Percentiles rank a stretch among this genome's conserved stretches.
phyloP scores from a whole-genome alignment of 2,888 invertebrate genomes.

The Tolmerus cingulatus region DNA sequence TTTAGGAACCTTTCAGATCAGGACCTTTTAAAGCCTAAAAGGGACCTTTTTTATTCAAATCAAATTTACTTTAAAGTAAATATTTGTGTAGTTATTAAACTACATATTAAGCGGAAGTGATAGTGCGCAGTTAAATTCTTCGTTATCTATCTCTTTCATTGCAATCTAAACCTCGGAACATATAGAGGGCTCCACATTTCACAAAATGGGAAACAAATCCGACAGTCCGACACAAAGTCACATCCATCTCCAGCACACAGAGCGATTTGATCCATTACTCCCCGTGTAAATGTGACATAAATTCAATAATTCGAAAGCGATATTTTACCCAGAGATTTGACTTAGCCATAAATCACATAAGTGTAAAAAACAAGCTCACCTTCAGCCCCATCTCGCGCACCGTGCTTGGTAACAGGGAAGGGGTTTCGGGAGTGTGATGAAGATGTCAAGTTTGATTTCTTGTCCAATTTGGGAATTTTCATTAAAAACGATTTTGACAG shows the following conservation, averaged over 20 bases:
- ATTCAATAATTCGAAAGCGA: slow-evolving; percentile 44
- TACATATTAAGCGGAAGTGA: not conserved
- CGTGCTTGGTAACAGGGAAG: not conserved
- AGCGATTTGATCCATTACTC: slow-evolving; percentile 42
- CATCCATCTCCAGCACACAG: slow-evolving; percentile 19
- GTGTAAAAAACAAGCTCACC: not conserved
- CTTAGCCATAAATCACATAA: slow-evolving; percentile 41
- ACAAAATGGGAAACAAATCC: not conserved
- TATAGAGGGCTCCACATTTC: not conserved
- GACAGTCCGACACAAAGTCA: slow-evolving; percentile 16
- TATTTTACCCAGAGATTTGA: slow-evolving; percentile 45
- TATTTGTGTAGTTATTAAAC: not conserved
- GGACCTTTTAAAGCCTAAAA: no score
- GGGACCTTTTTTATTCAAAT: no score
- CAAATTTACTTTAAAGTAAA: not conserved
- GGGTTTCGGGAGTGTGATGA: not conserved
- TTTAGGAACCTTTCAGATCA: no score
- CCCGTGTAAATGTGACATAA: slow-evolving; percentile 44
- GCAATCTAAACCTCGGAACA: not conserved
- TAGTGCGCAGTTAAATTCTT: not conserved
- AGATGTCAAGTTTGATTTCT: slow-evolving; percentile 42
- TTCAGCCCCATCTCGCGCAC: not conserved
- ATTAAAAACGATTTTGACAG: slow-evolving; percentile 32
- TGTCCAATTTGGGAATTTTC: slow-evolving; percentile 40
- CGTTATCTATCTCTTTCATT: not conserved